Conservation (phyloP, 2,797 vertebrate genomes). For the Alauda arvensis region DNA sequence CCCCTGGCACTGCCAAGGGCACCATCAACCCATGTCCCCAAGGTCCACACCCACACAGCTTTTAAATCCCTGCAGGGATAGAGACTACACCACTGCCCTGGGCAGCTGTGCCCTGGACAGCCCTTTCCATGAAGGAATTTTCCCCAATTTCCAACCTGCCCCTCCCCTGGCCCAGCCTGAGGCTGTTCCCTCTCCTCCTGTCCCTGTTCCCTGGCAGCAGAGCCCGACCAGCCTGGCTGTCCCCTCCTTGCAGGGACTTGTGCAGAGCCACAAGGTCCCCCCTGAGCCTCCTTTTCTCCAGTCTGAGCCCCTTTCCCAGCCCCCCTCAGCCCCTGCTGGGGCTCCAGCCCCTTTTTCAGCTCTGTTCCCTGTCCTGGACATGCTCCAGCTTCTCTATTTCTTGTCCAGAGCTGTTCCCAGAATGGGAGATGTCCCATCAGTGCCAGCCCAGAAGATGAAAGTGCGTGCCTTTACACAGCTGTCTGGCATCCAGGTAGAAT, state of each 20-base stretch:
- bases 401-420: not conserved
- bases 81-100: rapidly evolving
- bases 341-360: not conserved
- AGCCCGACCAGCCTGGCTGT: not conserved
- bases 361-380: not conserved
- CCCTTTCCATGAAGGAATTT: rapidly evolving
- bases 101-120: rapidly evolving
- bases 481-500: not conserved
- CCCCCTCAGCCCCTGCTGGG: not conserved
- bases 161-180: not conserved
- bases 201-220: not conserved
- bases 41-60: rapidly evolving
- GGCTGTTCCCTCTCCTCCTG: not conserved
- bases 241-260: not conserved
- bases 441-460: not conserved
- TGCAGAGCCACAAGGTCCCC: not conserved
- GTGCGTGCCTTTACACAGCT: not conserved
- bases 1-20: not conserved
- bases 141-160: rapidly evolving
- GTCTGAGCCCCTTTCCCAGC: not conserved
- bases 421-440: not conserved
- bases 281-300: not conserved
- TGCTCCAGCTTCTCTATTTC: not conserved
- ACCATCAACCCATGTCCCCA: not conserved
- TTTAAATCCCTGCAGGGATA: rapidly evolving